Evolutionary conservation across 2,113 vertebrate genomes (phyloP).

Genomic region (Pandion haliaetus): DNA sequence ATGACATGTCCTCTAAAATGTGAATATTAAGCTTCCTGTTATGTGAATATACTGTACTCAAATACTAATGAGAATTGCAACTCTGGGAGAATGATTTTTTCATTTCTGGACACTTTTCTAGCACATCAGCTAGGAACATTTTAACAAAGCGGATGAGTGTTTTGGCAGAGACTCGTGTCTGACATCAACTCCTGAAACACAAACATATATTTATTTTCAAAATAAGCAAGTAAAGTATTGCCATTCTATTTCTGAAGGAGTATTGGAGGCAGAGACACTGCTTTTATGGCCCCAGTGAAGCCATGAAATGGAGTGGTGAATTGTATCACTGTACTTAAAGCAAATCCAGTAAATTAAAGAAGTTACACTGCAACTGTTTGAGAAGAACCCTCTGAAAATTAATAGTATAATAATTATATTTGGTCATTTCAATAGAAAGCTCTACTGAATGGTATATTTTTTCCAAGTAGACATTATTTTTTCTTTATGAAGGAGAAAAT

Average conservation of each 20-base stretch:
- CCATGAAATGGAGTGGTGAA: not conserved
- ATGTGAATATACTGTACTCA: not conserved
- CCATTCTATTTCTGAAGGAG: constrained; percentile 5
- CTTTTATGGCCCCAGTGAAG: not conserved
- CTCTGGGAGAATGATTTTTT: not conserved
- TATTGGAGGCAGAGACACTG: not conserved
- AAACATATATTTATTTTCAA: constrained; percentile 61
- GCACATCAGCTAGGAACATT: constrained; percentile 3
- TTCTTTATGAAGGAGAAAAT: not conserved
- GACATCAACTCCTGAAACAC: constrained; percentile 56
- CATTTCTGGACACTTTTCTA: constrained; percentile 17
- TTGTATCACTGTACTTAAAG: not conserved
- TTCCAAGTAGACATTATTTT: not conserved
- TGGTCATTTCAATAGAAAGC: not conserved
- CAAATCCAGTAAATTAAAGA: not conserved
- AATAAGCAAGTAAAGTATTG: constrained; percentile 41
- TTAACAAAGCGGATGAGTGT: constrained; percentile 13
- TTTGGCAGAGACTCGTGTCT: constrained; percentile 39
- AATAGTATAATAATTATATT: not conserved
- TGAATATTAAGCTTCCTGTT: not conserved
- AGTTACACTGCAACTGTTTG: not conserved
- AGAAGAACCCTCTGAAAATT: not conserved
- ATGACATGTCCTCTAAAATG: not conserved
- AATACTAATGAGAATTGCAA: constrained; percentile 11
- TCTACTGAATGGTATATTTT: not conserved